These are phyloP conservation scores for Folsomia manolachei DNA, from an alignment of 2,888 invertebrate genomes.

Conservation along the genomic window DNA sequence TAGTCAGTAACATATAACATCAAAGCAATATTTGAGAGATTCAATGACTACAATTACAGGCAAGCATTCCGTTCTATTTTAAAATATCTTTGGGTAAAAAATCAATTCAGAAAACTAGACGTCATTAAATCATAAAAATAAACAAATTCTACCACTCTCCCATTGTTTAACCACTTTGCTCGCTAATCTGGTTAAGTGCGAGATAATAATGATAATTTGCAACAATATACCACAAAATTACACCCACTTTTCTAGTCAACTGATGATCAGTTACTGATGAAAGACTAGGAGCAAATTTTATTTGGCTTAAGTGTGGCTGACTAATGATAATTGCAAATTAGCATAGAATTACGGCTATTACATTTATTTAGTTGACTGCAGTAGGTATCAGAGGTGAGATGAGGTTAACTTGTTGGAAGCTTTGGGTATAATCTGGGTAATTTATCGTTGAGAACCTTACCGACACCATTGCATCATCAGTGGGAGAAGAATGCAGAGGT, in stretches of 20 bases:
- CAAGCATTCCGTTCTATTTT: too few relatives aligned
- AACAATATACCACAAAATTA: neutral
- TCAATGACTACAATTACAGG: too few relatives aligned
- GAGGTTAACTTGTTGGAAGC: neutral
- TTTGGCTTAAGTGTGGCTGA: neutral
- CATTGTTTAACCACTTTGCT: neutral
- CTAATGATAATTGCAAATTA: slow-evolving; percentile 2
- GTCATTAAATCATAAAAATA: too few relatives aligned
- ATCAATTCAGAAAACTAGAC: too few relatives aligned
- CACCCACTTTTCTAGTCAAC: neutral
- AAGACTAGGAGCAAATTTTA: neutral
- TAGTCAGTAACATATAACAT: too few relatives aligned
- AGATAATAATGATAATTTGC: neutral
- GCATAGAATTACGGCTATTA: slow-evolving; percentile 6
- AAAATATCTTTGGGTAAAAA: too few relatives aligned
- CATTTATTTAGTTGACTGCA: neutral
- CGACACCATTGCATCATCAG: too few relatives aligned
- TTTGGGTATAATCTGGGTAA: neutral
- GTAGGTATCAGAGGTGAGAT: neutral
- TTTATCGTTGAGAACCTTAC: neutral
- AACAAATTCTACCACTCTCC: too few relatives aligned
- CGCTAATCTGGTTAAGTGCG: neutral
- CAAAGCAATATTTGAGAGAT: too few relatives aligned
- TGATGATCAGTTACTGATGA: too few relatives aligned
- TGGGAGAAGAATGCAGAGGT: too few relatives aligned